Evolutionary conservation across 64 coral and sea anemone genomes (phyloP).

Genomic region (Montipora capricornis): DNA sequence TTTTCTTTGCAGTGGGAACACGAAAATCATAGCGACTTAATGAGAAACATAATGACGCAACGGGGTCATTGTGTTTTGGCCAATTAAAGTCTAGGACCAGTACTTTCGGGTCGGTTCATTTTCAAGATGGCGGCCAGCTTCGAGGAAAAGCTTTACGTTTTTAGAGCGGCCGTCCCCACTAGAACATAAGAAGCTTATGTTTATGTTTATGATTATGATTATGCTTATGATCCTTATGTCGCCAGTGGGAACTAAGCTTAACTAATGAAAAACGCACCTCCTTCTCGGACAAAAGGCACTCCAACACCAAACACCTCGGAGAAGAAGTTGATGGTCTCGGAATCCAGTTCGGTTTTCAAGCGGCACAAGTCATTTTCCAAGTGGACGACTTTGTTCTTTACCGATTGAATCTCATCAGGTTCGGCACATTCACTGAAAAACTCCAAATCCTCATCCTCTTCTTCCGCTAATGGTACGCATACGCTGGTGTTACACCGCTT

Average conservation of each 20-base stretch:
- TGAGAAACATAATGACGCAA: too few species aligned
- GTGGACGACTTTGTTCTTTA: conserved; percentile 73
- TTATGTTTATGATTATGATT: too few species aligned
- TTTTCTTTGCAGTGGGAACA: too few species aligned
- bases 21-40: too few species aligned
- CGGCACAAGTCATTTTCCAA: conserved; percentile 73
- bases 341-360: conserved; percentile 81
- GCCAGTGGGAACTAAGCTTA: neutral
- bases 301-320: conserved; percentile 86
- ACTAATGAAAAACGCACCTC: conserved; percentile 37
- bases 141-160: too few species aligned
- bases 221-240: too few species aligned
- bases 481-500: conserved; percentile 2
- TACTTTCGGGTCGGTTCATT: too few species aligned
- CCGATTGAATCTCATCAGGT: conserved; percentile 47
- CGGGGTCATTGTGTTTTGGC: too few species aligned
- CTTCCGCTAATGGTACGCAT: conserved; percentile 77
- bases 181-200: too few species aligned
- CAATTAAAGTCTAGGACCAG: too few species aligned
- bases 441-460: conserved; percentile 81
- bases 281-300: conserved; percentile 61
- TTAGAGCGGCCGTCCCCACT: too few species aligned
- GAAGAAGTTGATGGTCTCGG: conserved; percentile 86
- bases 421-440: conserved; percentile 16
- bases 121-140: too few species aligned